Evolutionary conservation across 2,113 vertebrate species (phyloP), one percentile per base, ranked within the genome.

Genomic region (Sceloporus tristichus): DNA sequence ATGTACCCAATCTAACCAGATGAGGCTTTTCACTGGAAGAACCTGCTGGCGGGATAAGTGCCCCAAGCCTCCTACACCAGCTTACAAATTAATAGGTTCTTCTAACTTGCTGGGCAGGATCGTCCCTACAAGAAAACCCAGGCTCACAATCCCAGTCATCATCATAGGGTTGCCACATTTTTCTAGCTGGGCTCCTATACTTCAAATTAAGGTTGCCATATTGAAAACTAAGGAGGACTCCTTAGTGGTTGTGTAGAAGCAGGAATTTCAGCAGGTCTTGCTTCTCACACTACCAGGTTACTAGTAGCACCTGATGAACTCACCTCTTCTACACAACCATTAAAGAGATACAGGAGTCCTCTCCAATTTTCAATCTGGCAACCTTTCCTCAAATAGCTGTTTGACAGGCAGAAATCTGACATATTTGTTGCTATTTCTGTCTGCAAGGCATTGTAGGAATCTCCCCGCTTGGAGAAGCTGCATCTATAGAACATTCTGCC

Each of bases 91-190:
- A 54, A 78, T 62, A 8, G 4, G 68, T 13, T 19, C 38, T 40
- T 62, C 23, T 77, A 83, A 77, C 87, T n/a, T 56, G 80, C 80
- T 40, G 10, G 4, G 62, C 87, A 70, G 62, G 80, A 83, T 77
- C 23, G 5, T 68, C 23, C 27, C 48, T 40, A 29, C 5, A 70
- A 66, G 87, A 78, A 7, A 38, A 23, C 62, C 40, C 27, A 42
- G 56, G 75, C 25, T 66, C 10, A 38, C 40, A 29, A 59, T 2
- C 10, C 75, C 74, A 76, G 29, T 27, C 11, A 27, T 53, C 65
- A 18, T 19, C 38, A 7, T 23, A 48, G 21, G 21, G 4, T 48
- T 86, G 62, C 18, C 59, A 78, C 42, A 18, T 23, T 18, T 42
- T 53, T 23, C 56, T 19, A 23, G 5, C 42, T 53, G 42, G 6